Evolutionary conservation across 2,113 vertebrate species (phyloP).

Genomic region (Xenotilapia caudafasciata): DNA sequence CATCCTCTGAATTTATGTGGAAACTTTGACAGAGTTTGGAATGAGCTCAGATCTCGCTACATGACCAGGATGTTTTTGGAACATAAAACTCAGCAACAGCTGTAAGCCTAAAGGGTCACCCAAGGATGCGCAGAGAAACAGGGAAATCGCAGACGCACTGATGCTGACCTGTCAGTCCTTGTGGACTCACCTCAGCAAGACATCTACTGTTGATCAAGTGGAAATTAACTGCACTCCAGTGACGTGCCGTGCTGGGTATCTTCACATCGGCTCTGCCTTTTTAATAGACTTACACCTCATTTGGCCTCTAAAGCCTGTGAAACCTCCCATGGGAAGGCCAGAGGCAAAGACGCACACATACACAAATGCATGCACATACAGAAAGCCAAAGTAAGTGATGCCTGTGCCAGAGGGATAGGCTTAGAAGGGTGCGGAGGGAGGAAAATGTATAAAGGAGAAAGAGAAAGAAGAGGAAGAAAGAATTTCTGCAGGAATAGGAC

Average conservation of each 20-base stretch:
- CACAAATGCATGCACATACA: conserved; percentile 39
- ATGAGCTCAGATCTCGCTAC: conserved; percentile 1
- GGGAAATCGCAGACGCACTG: background rate
- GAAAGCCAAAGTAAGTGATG: conserved; percentile 28
- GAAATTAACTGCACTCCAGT: conserved; percentile 73
- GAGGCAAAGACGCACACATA: conserved; percentile 41
- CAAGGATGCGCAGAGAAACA: background rate
- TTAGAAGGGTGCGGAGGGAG: background rate
- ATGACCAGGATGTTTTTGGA: background rate
- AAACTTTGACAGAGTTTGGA: conserved; percentile 46
- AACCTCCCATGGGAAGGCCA: conserved; percentile 72
- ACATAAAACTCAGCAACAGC: background rate
- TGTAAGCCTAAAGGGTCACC: background rate
- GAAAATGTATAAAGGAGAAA: background rate
- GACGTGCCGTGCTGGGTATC: conserved; percentile 69
- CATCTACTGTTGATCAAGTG: conserved; percentile 65
- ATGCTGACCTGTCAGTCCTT: conserved; percentile 37
- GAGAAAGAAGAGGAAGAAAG: background rate
- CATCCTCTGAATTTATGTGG: conserved; percentile 41
- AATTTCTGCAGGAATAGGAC: background rate
- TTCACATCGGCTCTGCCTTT: conserved; percentile 63
- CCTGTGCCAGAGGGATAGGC: background rate
- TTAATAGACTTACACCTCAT: conserved; percentile 85
- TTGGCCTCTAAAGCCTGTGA: conserved; percentile 82
- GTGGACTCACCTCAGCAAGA: conserved; percentile 21